Evolutionary conservation across 2,113 vertebrate genomes (phyloP).

Genomic region (Plotosus lineatus): DNA sequence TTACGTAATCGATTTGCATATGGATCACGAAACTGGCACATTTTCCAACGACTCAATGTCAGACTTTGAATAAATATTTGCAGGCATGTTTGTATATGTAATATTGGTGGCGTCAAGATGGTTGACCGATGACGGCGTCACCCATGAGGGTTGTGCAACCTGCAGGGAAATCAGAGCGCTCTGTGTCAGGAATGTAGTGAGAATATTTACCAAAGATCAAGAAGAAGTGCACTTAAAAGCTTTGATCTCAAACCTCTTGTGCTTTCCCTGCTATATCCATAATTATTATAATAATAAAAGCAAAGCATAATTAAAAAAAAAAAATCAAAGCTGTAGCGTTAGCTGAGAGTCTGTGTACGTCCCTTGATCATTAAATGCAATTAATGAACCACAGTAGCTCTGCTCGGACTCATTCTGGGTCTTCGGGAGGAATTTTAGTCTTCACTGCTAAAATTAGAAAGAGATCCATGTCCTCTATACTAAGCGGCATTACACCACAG

Average conservation of each 20-base stretch:
- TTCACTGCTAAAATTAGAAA: background rate
- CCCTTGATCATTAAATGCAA: constrained; percentile 26
- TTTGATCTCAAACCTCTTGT: constrained; percentile 41
- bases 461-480: background rate
- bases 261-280: constrained; percentile 56
- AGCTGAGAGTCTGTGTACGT: constrained; percentile 25
- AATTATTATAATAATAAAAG: constrained; percentile 54
- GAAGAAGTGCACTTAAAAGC: constrained; percentile 57
- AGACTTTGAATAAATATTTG: too few relatives aligned
- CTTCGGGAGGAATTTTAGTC: constrained; percentile 4
- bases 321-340: constrained; percentile 50
- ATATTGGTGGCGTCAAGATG: background rate
- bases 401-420: constrained; percentile 32
- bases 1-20: too few relatives aligned
- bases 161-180: constrained; percentile 50
- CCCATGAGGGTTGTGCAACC: constrained; percentile 19
- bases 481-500: background rate
- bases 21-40: too few relatives aligned
- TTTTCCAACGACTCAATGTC: too few relatives aligned
- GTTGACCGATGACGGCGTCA: background rate
- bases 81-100: background rate
- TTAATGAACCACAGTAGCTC: constrained; percentile 15
- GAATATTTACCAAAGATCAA: constrained; percentile 49
- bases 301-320: constrained; percentile 37
- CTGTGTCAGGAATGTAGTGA: constrained; percentile 51